Conservation (phyloP, 2,888 invertebrate genomes). For the Nephrotoma guestfalica region DNA sequence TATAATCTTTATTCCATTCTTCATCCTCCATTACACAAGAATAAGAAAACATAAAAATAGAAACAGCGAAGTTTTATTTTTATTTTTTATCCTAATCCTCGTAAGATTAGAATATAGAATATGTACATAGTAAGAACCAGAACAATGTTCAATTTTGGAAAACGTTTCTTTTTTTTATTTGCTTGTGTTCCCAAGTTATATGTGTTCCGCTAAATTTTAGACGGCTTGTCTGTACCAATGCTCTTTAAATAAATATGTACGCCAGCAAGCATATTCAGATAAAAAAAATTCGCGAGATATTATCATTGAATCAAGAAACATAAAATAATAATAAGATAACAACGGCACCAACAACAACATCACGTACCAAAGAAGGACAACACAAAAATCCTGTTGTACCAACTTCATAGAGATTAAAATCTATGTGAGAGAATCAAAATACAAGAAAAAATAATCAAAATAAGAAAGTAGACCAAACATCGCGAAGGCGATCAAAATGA, state of each 20-base stretch:
- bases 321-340: neutral
- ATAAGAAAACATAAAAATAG: neutral
- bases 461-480: neutral
- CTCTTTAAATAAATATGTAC: neutral
- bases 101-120: neutral
- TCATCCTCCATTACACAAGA: conserved; percentile 2
- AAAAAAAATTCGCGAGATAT: neutral
- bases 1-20: conserved; percentile 2
- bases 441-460: neutral
- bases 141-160: neutral
- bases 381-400: neutral
- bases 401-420: neutral
- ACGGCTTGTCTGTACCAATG: neutral
- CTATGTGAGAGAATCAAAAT: neutral
- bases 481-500: neutral
- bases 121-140: neutral
- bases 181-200: neutral
- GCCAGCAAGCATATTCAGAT: neutral
- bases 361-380: neutral
- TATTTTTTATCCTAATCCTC: neutral
- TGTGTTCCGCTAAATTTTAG: neutral
- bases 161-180: neutral
- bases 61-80: neutral
- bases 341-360: neutral
- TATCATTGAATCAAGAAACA: neutral